Evolutionary conservation across 1,140 invertebrate genomes (phyloP).

Genomic region (Meloidogyne floridensis): DNA sequence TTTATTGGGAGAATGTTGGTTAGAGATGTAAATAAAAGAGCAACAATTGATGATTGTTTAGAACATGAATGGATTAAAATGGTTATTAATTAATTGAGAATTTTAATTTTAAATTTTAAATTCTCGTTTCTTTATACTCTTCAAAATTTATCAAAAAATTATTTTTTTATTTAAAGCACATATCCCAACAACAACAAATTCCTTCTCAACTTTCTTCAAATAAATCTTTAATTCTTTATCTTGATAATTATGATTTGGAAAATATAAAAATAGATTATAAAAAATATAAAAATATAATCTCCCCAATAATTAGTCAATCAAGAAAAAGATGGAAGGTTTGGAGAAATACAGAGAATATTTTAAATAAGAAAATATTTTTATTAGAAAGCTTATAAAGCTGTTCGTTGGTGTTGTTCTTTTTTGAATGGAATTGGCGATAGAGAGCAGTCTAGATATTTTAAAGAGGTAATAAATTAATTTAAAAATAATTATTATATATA

Average conservation of each 20-base stretch:
- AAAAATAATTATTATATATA: too few relatives aligned
- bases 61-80: constrained; percentile 74
- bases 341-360: neutral
- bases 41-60: constrained; percentile 72
- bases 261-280: neutral
- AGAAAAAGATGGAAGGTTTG: neutral
- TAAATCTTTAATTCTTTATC: neutral
- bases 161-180: neutral
- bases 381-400: constrained; percentile 16
- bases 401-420: constrained; percentile 29
- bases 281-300: neutral
- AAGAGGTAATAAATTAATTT: constrained; percentile 11
- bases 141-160: too few relatives aligned
- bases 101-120: too few relatives aligned
- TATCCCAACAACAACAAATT: neutral
- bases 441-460: constrained; percentile 22
- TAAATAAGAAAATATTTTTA: neutral
- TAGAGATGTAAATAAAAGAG: constrained; percentile 71
- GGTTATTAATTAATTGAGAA: constrained; percentile 50
- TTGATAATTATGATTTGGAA: neutral
- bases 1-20: constrained; percentile 71
- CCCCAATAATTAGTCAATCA: neutral
- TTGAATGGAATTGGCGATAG: neutral
- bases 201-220: neutral
- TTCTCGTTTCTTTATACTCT: too few relatives aligned